Evolutionary conservation across 2,888 invertebrate genomes (phyloP).

Genomic region (Lasius fuliginosus): DNA sequence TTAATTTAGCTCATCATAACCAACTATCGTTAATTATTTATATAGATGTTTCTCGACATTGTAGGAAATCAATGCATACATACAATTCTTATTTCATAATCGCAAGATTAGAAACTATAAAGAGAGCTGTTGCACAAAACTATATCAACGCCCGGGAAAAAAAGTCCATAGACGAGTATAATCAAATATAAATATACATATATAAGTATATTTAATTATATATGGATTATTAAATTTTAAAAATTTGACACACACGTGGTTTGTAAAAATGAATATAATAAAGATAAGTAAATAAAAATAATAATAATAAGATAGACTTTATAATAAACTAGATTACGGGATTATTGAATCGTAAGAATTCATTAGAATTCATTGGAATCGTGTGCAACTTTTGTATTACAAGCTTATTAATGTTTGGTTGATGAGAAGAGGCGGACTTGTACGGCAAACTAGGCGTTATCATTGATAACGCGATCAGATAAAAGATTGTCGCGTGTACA

Average conservation of each 20-base stretch:
- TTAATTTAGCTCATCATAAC: not conserved
- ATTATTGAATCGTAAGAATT: not conserved
- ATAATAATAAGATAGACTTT: not conserved
- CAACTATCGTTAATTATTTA: not conserved
- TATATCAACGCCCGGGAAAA: not conserved
- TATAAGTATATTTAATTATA: not conserved
- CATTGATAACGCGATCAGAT: slow-evolving; percentile 70
- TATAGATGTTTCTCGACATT: not conserved
- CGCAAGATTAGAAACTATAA: not conserved
- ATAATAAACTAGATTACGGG: not conserved
- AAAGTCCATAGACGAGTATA: not conserved
- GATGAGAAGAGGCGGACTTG: slow-evolving; percentile 23
- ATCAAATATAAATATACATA: not conserved
- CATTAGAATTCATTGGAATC: not conserved
- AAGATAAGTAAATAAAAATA: not conserved
- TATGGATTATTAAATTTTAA: not conserved
- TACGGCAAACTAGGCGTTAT: slow-evolving; percentile 55
- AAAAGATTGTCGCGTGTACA: slow-evolving; percentile 44
- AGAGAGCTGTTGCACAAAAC: not conserved
- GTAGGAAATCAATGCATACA: too few relatives aligned
- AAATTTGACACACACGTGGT: not conserved
- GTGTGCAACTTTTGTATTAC: not conserved
- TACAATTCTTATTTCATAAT: not conserved
- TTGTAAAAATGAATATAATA: not conserved
- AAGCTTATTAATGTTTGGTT: slow-evolving; percentile 4